These are phyloP conservation scores for Lycaon pictus DNA, from an alignment of 2,113 vertebrate species.

Conservation along the genomic window DNA sequence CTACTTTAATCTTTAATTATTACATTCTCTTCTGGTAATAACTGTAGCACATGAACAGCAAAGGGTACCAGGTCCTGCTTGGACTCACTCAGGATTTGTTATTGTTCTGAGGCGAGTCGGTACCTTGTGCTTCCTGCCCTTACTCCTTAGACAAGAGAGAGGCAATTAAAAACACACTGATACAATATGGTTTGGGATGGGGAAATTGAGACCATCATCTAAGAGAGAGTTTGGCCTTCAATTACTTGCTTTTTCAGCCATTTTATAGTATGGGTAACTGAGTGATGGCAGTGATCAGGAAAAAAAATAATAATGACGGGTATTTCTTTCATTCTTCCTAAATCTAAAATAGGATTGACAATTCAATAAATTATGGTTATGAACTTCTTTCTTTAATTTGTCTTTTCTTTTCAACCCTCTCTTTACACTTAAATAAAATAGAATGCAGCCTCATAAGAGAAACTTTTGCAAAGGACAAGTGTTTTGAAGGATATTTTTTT, in stretches of 20 bases:
- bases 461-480: neutral
- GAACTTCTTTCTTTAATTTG: neutral
- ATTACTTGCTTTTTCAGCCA: neutral
- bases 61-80: neutral
- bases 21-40: neutral
- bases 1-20: neutral
- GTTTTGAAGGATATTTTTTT: neutral
- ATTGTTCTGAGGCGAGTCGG: neutral
- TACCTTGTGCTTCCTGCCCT: neutral
- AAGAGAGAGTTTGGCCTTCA: neutral
- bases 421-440: neutral
- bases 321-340: neutral
- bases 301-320: neutral
- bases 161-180: neutral
- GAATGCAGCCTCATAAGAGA: neutral
- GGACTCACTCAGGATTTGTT: neutral
- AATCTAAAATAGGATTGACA: neutral
- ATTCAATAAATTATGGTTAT: constrained; percentile 34
- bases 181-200: neutral
- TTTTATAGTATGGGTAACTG: neutral
- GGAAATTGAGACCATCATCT: neutral
- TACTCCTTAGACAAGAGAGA: neutral
- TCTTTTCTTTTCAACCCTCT: neutral
- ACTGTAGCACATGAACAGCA: neutral
- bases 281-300: neutral